Percentiles rank a stretch among this genome's conserved stretches.
phyloP scores from a whole-genome alignment of 2,888 invertebrate genomes.

The Tanypteryx hageni region DNA sequence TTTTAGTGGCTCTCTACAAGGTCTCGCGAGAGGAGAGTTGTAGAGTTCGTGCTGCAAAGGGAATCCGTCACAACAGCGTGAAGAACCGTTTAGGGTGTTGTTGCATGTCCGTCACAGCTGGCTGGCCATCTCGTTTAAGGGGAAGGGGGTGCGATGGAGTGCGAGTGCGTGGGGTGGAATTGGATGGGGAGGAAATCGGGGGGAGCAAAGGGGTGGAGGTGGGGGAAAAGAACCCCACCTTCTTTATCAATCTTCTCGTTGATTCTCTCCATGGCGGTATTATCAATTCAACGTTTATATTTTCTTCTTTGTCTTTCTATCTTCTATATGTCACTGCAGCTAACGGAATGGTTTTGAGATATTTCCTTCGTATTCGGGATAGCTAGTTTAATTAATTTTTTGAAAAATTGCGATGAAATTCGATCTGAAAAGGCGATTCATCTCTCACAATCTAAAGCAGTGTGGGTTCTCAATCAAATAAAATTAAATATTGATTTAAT shows the following conservation, averaged over 20 bases:
- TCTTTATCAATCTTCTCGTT: background rate
- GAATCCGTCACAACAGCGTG: conserved; percentile 35
- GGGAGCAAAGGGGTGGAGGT: background rate
- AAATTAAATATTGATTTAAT: too few relatives aligned
- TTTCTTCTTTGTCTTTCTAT: background rate
- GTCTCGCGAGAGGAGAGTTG: conserved; percentile 14
- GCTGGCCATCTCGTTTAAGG: background rate
- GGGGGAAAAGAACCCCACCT: background rate
- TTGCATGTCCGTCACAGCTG: conserved; percentile 32
- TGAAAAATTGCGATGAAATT: too few relatives aligned
- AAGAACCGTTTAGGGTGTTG: conserved; percentile 32
- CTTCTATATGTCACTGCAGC: too few relatives aligned
- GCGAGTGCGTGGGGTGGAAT: background rate
- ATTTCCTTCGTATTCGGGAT: too few relatives aligned
- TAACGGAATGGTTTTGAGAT: too few relatives aligned
- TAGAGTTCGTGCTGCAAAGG: background rate
- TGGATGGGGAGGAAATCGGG: background rate
- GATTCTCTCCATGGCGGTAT: background rate
- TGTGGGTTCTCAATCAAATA: too few relatives aligned
- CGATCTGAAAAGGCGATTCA: too few relatives aligned
- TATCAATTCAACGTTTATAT: background rate
- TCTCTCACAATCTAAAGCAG: too few relatives aligned
- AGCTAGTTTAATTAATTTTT: too few relatives aligned
- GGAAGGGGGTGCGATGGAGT: background rate
- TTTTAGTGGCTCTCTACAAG: conserved; percentile 19